Conservation (phyloP, 2,797 vertebrate species). For the Gymnodraco acuticeps region DNA sequence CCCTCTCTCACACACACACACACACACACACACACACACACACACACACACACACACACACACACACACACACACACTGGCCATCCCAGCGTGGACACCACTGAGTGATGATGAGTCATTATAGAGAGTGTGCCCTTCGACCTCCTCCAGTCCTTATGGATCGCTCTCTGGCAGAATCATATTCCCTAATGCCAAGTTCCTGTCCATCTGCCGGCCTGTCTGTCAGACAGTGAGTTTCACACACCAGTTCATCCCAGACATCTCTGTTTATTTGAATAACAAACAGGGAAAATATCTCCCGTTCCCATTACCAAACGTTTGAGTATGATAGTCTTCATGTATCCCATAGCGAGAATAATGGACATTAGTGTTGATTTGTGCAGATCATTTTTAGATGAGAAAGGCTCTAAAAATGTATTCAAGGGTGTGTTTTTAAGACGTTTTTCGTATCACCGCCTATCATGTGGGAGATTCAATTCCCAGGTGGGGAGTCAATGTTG, state of each 20-base stretch:
- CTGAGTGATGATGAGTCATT: constrained; percentile 85
- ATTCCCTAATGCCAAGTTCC: constrained; percentile 82
- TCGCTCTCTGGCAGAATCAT: constrained; percentile 81
- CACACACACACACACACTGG: constrained; percentile 24
- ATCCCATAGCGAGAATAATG: constrained; percentile 58
- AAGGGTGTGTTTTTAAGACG: constrained; percentile 31
- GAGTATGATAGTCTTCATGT: constrained; percentile 57
- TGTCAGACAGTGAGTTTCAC: constrained; percentile 83
- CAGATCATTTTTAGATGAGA: constrained; percentile 42
- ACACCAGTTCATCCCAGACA: constrained; percentile 81
- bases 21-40: constrained; percentile 33
- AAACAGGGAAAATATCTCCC: constrained; percentile 71
- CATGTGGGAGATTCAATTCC: no score
- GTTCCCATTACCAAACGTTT: constrained; percentile 72
- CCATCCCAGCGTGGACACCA: constrained; percentile 67
- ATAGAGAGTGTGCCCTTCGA: constrained; percentile 76
- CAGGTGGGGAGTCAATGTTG: no score
- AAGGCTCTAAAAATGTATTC: constrained; percentile 48
- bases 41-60: constrained; percentile 31
- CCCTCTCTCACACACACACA: constrained; percentile 51
- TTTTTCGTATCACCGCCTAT: no score
- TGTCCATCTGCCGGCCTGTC: constrained; percentile 83
- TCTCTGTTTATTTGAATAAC: constrained; percentile 82
- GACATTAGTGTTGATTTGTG: constrained; percentile 60
- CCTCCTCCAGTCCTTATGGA: constrained; percentile 79